These are phyloP conservation scores for Scleropages formosus DNA, from an alignment of 2,797 vertebrate genomes.

Conservation along the genomic window DNA sequence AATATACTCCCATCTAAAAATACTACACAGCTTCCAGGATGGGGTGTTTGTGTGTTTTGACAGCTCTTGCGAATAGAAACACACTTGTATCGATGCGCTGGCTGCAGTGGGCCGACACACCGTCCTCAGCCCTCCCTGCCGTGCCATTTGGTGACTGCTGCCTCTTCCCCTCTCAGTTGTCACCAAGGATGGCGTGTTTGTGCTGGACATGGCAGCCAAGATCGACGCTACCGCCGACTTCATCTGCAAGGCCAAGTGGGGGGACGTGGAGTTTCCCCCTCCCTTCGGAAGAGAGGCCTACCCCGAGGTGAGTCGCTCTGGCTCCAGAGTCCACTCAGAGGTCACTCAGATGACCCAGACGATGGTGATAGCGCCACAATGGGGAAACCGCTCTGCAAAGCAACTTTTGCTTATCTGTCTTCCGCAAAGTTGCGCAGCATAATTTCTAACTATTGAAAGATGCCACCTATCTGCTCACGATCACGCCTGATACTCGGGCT, in stretches of 20 bases:
- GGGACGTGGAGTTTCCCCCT: conserved; percentile 90
- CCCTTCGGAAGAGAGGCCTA: conserved; percentile 96
- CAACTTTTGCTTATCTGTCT: no score
- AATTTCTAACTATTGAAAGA: no score
- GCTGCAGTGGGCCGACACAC: no score
- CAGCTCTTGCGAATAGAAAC: neutral
- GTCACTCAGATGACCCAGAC: no score
- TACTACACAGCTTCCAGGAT: neutral
- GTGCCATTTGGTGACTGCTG: neutral
- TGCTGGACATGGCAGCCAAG: conserved; percentile 93
- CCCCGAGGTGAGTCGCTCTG: conserved; percentile 78
- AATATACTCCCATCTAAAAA: neutral
- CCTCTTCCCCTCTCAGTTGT: conserved; percentile 67
- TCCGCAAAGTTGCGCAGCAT: no score
- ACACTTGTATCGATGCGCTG: neutral
- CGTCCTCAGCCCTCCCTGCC: no score
- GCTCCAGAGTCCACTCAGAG: neutral
- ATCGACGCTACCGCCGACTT: conserved; percentile 94
- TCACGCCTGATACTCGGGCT: no score
- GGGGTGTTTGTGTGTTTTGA: neutral
- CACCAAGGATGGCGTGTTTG: conserved; percentile 75
- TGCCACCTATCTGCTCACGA: no score
- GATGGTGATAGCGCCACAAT: no score
- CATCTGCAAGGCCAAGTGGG: conserved; percentile 96
- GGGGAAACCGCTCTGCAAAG: no score